Conservation (phyloP, 2,797 vertebrate species). For the Tapirus indicus region DNA sequence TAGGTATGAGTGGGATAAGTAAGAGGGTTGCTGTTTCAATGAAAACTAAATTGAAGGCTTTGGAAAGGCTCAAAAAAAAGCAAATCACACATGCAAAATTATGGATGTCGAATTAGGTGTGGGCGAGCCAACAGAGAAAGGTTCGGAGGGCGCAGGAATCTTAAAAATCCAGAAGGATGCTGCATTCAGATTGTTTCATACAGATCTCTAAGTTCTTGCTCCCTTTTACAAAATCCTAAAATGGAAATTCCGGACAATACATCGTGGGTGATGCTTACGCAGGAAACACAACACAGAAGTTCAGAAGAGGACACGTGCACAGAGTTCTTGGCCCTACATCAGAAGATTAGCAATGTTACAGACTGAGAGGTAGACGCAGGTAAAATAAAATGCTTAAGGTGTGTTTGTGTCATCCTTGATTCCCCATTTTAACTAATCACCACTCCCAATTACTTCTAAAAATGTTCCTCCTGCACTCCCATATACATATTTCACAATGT, state of each 20-base stretch:
- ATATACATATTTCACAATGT: not conserved
- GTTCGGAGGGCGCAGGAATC: no score
- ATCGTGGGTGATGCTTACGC: no score
- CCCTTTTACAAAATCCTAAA: not conserved
- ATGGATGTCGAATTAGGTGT: not conserved
- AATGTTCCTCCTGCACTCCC: not conserved
- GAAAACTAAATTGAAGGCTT: conserved; percentile 68
- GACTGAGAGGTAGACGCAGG: not conserved
- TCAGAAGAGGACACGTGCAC: not conserved
- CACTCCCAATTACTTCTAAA: not conserved
- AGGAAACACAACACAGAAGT: not conserved
- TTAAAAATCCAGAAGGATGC: not conserved
- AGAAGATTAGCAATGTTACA: not conserved
- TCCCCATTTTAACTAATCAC: not conserved
- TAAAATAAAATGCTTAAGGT: not conserved
- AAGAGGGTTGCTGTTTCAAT: conserved; percentile 28
- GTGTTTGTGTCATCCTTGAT: not conserved
- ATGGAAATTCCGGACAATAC: not conserved
- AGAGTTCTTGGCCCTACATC: not conserved
- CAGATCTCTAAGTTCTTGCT: not conserved
- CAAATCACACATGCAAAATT: not conserved
- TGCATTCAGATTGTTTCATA: not conserved
- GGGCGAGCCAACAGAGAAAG: not conserved
- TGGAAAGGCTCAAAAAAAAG: not conserved
- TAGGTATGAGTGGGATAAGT: conserved; percentile 62